A percentile compares a stretch with the other conserved stretches of the same genome.
phyloP scores from a whole-genome alignment of 2,888 invertebrate species.

The Hirtodrosophila confusa region DNA sequence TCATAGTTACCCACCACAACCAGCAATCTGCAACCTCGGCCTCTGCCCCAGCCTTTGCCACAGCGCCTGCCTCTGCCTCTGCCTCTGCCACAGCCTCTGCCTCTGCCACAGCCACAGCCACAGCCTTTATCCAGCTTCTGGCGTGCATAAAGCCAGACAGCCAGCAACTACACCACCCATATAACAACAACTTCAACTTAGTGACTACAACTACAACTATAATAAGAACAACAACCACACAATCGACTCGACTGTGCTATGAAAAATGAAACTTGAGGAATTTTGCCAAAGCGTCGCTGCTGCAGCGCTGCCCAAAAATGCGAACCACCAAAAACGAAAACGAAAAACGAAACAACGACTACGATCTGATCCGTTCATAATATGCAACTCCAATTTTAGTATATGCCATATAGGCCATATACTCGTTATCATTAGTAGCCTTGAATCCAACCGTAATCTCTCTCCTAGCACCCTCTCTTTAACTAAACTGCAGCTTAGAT shows the following conservation, averaged over 20 bases:
- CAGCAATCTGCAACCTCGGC: constrained; percentile 31
- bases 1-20: constrained; percentile 39
- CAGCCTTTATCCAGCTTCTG: constrained; percentile 35
- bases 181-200: constrained; percentile 28
- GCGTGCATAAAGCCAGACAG: constrained; percentile 24
- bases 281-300: constrained; percentile 80
- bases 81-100: constrained; percentile 25
- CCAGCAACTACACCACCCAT: constrained; percentile 24
- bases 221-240: constrained; percentile 20
- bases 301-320: constrained; percentile 62
- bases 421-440: constrained; percentile 49
- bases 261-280: constrained; percentile 69
- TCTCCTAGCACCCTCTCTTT: constrained; percentile 45
- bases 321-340: constrained; percentile 20
- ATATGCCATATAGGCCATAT: constrained; percentile 42
- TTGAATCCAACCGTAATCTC: constrained; percentile 20
- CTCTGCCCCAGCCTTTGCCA: constrained; percentile 30
- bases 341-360: constrained; percentile 57
- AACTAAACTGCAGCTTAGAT: constrained; percentile 46
- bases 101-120: constrained; percentile 16
- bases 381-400: constrained; percentile 36
- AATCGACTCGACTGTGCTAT: constrained; percentile 3
- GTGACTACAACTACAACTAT: constrained; percentile 21
- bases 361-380: constrained; percentile 55
- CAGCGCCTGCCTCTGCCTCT: constrained; percentile 18